Evolutionary conservation across 37 sponge, comb jelly and placozoan species (phyloP).

Genomic region (Aphrocallistes beatrix): DNA sequence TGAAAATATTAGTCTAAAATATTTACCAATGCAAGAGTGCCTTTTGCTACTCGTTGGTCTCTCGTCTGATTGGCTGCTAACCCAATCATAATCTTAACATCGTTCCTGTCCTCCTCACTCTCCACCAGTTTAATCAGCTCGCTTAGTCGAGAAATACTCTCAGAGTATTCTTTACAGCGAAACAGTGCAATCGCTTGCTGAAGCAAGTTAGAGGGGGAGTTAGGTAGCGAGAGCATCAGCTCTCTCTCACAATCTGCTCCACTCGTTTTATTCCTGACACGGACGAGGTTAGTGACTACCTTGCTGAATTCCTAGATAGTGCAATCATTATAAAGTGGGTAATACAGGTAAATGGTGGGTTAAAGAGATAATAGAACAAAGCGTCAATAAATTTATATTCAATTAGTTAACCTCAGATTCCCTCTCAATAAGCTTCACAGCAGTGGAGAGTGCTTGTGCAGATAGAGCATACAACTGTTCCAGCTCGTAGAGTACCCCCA

Average conservation of each 20-base stretch:
- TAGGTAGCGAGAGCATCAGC: not conserved
- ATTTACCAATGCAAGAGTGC: not conserved
- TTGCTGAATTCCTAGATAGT: not conserved
- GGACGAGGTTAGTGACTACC: not conserved
- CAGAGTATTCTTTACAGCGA: not conserved
- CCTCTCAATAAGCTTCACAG: not conserved
- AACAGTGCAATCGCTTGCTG: not conserved
- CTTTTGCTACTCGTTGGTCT: not conserved
- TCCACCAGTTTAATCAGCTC: not conserved
- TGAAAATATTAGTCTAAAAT: too few species aligned
- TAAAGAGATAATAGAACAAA: not conserved
- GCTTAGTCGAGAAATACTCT: not conserved
- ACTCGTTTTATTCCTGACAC: not conserved
- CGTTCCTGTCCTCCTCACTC: not conserved
- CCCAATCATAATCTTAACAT: not conserved
- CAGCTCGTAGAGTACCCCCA: not conserved
- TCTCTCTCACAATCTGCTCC: not conserved
- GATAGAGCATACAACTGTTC: not conserved
- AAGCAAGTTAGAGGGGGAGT: not conserved
- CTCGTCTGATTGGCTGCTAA: constrained; percentile 2
- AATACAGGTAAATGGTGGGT: not conserved
- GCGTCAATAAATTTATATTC: not conserved
- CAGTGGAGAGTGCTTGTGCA: not conserved
- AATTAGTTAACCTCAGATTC: not conserved
- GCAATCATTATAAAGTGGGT: not conserved